A percentile compares a stretch with the other conserved stretches of the same genome.
Conservation (phyloP, 2,797 vertebrate species). For the Tarsius wallacei region DNA sequence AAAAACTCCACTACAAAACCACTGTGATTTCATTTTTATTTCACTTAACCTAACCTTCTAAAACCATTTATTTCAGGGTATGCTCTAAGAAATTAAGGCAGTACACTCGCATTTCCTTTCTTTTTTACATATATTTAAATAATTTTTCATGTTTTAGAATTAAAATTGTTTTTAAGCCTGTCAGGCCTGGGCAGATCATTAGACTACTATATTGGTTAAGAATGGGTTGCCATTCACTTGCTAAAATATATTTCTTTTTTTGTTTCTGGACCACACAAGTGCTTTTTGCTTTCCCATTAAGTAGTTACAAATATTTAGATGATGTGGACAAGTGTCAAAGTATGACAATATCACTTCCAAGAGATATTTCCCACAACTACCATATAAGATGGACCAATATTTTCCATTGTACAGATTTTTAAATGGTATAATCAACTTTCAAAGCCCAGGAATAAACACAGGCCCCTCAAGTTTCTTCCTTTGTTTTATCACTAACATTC, state of each 20-base stretch:
- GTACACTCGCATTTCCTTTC: background rate
- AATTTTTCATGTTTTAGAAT: constrained; percentile 4
- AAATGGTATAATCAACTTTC: background rate
- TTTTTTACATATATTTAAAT: constrained; percentile 35
- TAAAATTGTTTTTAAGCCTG: background rate
- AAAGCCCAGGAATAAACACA: background rate
- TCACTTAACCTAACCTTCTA: constrained; percentile 11
- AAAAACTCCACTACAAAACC: constrained; percentile 42
- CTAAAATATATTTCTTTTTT: constrained; percentile 43
- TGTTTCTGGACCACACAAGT: constrained; percentile 28
- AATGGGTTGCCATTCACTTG: constrained; percentile 20
- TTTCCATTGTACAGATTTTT: constrained; percentile 57
- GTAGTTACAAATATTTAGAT: constrained; percentile 52
- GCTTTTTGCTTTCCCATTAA: constrained; percentile 38
- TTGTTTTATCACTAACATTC: background rate
- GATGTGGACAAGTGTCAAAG: background rate
- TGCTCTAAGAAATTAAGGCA: constrained; percentile 44
- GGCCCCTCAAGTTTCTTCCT: background rate
- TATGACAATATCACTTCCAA: background rate
- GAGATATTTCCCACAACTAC: background rate
- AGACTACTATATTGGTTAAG: background rate
- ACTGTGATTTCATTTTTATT: constrained; percentile 22
- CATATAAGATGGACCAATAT: background rate
- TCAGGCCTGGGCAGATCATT: background rate
- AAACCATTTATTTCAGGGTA: constrained; percentile 22